Base-by-base conservation (phyloP, 2,888 invertebrate species). In the Galerucella pusilla region DNA sequence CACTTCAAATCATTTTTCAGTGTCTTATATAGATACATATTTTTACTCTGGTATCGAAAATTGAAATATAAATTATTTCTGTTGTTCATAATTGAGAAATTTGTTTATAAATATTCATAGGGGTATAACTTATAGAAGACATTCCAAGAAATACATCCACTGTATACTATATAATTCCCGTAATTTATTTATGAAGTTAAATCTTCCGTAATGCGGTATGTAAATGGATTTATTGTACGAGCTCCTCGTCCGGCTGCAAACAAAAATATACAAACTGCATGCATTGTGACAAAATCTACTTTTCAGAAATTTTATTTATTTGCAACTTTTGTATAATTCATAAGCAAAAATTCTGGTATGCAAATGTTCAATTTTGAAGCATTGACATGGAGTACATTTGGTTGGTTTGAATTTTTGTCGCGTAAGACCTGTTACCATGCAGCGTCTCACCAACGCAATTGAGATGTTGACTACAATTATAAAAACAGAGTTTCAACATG, bases 321-420 rank as follows among this genome's bases (percentile, higher is more conserved):
- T 78, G 74, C 72, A 46, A 20, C 73, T 73, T 68, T 68, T 75
- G 75, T 70, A 76, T 73, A 76, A 78, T 78, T 75, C 78, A 74
- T 75, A 75, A 78, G 76, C 73, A 35, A 73, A 68, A 73, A 45
- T 52, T 69, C 61, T 74, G 73, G 75, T 74, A 49, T 49, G 49
- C 49, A 75, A 78, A 78, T 75, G 68, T 64, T 54, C 68, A 75
- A 78, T 78, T 68, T 68, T 59, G 67, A 68, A 73, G 68, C 75
- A 73, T 71, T 68, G 59, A 76, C 66, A 73, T 69, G 20, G 60
- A 69, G 65, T 75, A 69, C 75, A 65, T 69, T 72, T 65, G 60
- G 70, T 42, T 61, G 69, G 28, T 16, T 74, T 70, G 60, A 61
- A 67, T 61, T 70, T 61, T 46, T 64, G 54, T 54, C 54, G 73